A percentile compares a stretch with the other conserved stretches of the same genome.
phyloP scores from a whole-genome alignment of 2,113 vertebrate genomes.

The Macrotus californicus region DNA sequence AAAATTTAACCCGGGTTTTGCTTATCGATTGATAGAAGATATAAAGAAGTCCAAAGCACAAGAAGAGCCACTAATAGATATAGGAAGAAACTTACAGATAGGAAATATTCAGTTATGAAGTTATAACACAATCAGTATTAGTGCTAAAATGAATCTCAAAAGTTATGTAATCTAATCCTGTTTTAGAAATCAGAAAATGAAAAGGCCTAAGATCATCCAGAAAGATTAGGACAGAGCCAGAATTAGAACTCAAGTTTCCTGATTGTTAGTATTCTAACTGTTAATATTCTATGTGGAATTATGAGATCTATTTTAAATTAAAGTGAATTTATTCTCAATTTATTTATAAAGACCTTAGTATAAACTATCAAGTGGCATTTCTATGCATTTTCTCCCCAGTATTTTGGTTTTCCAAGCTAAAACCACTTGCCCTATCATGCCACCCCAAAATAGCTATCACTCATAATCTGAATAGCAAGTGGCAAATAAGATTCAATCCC shows the following conservation, averaged over 20 bases:
- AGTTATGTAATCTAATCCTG: background rate
- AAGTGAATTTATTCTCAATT: background rate
- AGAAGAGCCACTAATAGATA: background rate
- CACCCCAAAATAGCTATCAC: background rate
- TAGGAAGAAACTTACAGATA: background rate
- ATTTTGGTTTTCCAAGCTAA: conserved; percentile 36
- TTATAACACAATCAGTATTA: background rate
- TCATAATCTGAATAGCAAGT: conserved; percentile 5
- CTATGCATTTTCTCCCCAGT: background rate
- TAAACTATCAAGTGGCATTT: background rate
- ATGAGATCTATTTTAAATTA: conserved; percentile 32
- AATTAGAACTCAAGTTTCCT: conserved; percentile 15
- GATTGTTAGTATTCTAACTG: conserved; percentile 3
- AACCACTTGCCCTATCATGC: background rate
- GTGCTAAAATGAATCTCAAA: conserved; percentile 22
- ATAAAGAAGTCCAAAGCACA: background rate
- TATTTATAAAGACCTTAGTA: conserved; percentile 10
- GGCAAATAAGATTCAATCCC: background rate
- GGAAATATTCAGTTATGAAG: conserved; percentile 4
- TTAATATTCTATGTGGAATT: conserved; percentile 20
- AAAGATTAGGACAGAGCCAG: background rate
- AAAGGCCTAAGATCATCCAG: background rate
- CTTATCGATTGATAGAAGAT: background rate
- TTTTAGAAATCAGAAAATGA: conserved; percentile 37
- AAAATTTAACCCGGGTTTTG: background rate